phyloP scores from a whole-genome alignment of 2,888 invertebrate species.

The Brachypterus glaber region DNA sequence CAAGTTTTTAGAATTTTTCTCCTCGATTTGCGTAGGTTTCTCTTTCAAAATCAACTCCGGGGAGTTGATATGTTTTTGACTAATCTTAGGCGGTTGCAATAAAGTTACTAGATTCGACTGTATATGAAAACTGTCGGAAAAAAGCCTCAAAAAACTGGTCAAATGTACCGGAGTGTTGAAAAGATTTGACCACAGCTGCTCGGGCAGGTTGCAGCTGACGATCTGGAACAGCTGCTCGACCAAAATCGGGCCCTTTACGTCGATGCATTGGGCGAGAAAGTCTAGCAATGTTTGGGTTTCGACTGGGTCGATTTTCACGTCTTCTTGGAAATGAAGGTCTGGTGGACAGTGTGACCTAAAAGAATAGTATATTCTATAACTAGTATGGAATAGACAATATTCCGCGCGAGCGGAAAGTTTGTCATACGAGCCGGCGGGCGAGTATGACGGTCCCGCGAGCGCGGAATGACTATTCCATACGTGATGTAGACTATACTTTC shows the following conservation, averaged over 20 bases:
- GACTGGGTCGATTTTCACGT: conserved; percentile 71
- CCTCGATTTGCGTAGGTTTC: conserved; percentile 4
- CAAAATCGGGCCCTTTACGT: conserved; percentile 63
- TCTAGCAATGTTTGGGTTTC: conserved; percentile 66
- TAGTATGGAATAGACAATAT: no score
- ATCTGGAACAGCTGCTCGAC: conserved; percentile 82
- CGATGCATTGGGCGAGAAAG: conserved; percentile 74
- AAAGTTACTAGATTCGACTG: conserved; percentile 85
- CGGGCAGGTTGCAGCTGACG: conserved; percentile 52
- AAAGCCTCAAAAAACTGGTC: conserved; percentile 82
- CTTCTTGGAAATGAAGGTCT: conserved; percentile 61
- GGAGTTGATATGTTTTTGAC: conserved; percentile 37
- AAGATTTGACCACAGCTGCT: conserved; percentile 62
- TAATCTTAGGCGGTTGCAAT: conserved; percentile 65
- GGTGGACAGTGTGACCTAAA: conserved; percentile 53
- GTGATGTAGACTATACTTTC: no score
- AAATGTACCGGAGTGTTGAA: conserved; percentile 87
- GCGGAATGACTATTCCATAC: no score
- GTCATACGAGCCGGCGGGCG: no score
- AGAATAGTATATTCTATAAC: no score
- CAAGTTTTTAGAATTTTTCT: conserved; percentile 27
- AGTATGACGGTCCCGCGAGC: no score
- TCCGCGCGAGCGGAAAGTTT: no score
- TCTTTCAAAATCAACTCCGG: conserved; percentile 24
- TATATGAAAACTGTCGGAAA: conserved; percentile 90